phyloP scores from a whole-genome alignment of 2,113 vertebrate genomes.

The Antidorcas marsupialis region DNA sequence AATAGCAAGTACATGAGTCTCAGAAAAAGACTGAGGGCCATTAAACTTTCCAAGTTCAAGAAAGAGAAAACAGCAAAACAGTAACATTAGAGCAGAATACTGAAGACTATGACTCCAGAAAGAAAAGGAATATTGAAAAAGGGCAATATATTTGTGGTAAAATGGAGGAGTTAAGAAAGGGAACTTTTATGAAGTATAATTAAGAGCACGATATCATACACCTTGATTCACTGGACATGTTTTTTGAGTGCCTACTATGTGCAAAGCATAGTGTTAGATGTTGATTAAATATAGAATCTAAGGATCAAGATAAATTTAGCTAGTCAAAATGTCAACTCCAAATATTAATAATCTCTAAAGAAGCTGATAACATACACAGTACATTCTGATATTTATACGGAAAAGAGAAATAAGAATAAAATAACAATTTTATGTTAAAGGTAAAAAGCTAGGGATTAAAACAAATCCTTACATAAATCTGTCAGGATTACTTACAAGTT shows the following conservation, averaged over 20 bases:
- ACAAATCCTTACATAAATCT: neutral
- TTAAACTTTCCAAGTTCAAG: neutral
- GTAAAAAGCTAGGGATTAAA: neutral
- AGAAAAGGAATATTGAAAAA: slow-evolving; percentile 10
- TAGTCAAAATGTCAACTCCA: slow-evolving; percentile 6
- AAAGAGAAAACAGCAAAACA: neutral
- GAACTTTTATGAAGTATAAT: neutral
- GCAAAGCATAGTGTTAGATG: neutral
- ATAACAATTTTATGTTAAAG: neutral
- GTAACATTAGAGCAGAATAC: neutral
- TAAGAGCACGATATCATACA: neutral
- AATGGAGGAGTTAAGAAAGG: neutral
- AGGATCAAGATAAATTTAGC: neutral
- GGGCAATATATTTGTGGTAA: neutral
- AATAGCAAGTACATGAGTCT: slow-evolving; percentile 2
- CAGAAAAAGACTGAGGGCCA: neutral
- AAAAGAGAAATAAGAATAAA: slow-evolving; percentile 37
- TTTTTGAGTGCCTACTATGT: slow-evolving; percentile 36
- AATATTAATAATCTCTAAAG: slow-evolving; percentile 37
- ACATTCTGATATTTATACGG: neutral
- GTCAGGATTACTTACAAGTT: neutral
- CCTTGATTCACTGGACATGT: neutral
- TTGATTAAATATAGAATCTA: slow-evolving; percentile 19
- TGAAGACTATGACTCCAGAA: neutral
- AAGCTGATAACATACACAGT: neutral